phyloP scores from a whole-genome alignment of 2,888 invertebrate species.

The Drosophila setosimentum region DNA sequence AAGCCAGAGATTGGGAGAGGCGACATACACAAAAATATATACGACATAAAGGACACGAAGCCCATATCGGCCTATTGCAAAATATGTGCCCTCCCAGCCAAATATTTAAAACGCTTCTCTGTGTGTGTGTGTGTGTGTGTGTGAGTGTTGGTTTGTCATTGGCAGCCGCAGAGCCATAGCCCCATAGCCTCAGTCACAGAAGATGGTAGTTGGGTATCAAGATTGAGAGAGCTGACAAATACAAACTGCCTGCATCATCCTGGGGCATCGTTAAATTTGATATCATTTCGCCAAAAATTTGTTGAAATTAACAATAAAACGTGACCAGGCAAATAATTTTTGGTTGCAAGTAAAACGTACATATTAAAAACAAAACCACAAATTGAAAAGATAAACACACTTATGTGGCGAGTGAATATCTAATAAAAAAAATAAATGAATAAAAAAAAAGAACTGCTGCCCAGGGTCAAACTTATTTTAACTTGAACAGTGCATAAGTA shows the following conservation, averaged over 20 bases:
- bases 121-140: constrained; percentile 11
- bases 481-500: neutral
- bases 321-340: constrained; percentile 76
- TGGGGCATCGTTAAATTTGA: constrained; percentile 67
- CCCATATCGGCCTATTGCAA: constrained; percentile 75
- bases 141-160: constrained; percentile 30
- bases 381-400: constrained; percentile 10
- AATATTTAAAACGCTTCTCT: constrained; percentile 47
- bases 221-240: constrained; percentile 2
- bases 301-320: constrained; percentile 79
- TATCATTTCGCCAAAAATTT: constrained; percentile 71
- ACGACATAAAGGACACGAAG: constrained; percentile 54
- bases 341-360: constrained; percentile 20
- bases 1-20: constrained; percentile 50
- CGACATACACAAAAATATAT: constrained; percentile 17
- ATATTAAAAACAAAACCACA: neutral
- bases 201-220: constrained; percentile 3
- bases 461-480: neutral
- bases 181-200: constrained; percentile 15
- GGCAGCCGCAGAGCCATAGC: constrained; percentile 9
- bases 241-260: constrained; percentile 47
- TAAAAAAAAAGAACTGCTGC: neutral
- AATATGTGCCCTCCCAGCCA: constrained; percentile 70
- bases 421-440: too few relatives aligned
- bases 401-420: neutral